Evolutionary conservation across 1,140 invertebrate species (phyloP), one percentile per base, ranked within the genome.

Genomic region (Danaus melanippus): DNA sequence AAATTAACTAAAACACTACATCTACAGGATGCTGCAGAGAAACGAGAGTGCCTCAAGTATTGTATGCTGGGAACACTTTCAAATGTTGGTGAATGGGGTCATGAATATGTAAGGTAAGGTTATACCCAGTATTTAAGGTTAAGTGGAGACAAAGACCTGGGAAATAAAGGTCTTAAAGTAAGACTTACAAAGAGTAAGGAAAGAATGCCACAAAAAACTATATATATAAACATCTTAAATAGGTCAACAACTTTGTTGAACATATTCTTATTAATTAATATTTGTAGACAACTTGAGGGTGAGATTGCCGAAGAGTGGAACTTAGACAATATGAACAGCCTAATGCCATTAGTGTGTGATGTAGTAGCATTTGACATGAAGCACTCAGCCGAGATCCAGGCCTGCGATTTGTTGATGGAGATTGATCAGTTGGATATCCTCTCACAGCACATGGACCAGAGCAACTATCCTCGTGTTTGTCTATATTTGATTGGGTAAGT

Each of bases 341-440:
- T 98, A 8, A 88, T 97, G 11, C 88, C 90, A 8, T 76, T 98
- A 17, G 94, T 96, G 12, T 89, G 94, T 62, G 93, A 97, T 79
- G 98, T 99, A 56, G 93, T 99, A 12, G 93, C 96, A 0, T 99
- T 99, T 78, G 97, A 99, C 71, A 99, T 99, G 97, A 91, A 93
- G 57, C 98, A 99, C 74, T 99, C 99, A 88, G 98, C 98, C 9
- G 98, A 99, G 88, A 97, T 98, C 0, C 98, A 99, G 87, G 98
- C 98, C 1, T 99, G 98, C 84, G 98, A 99, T 89, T 88, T 99
- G 12, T 88, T 99, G 0, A 99, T 99, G 94, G 98, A 99, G 89
- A 97, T 99, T 66, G 98, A 99, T 77, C 90, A 91, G 54, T 88
- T 99, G 21, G 95, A 98, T 76, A 84, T 99, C 10, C 87, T 99